Evolutionary conservation across 2,113 vertebrate genomes (phyloP), one percentile per base, ranked within the genome.

Genomic region (Dryoscopus gambensis): DNA sequence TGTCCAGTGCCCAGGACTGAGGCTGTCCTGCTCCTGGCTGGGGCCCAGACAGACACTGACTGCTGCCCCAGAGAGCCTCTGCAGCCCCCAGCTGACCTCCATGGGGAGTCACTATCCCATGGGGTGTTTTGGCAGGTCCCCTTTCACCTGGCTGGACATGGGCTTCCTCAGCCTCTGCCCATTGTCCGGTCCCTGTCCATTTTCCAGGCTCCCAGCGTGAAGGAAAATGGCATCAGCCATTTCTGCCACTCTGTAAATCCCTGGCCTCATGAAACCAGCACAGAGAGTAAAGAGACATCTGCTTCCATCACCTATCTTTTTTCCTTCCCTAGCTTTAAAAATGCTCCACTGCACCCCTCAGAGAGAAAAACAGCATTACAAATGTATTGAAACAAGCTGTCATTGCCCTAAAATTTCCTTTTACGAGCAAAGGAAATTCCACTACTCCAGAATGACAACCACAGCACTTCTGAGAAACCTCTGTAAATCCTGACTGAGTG

Each of bases 381-480:
- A 71, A 82, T 35, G 50, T 74, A 92, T 60, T 57, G 69, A 93
- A 93, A 93, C 76, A 95, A 93, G 88, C 40, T 95, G 92, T 40
- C 57, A 35, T 49, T 75, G 80, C 57, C 76, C 46, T 86, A 89
- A 89, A 94, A 87, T 84, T 87, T 91, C 46, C 69, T 90, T 96
- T 95, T 90, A 94, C 0, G 25, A 96, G 69, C 62, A 76, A 91
- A 90, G 96, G 92, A 96, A 96, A 96, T 96, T 95, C 90, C 88
- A 88, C 57, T 87, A 65, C 76, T 90, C 74, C 63, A 89, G 76
- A 93, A 81, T 57, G 62, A 87, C 88, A 93, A 74, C 62, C 49
- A 33, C 49, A 87, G 52, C 4, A 3, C 83, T 93, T 96, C 95
- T 93, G 93, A 89, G 73, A 96, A 96, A 92, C 40, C 73, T 65